Conservation (phyloP, 2,797 vertebrate species). For the Ctenosaura bakeri region DNA sequence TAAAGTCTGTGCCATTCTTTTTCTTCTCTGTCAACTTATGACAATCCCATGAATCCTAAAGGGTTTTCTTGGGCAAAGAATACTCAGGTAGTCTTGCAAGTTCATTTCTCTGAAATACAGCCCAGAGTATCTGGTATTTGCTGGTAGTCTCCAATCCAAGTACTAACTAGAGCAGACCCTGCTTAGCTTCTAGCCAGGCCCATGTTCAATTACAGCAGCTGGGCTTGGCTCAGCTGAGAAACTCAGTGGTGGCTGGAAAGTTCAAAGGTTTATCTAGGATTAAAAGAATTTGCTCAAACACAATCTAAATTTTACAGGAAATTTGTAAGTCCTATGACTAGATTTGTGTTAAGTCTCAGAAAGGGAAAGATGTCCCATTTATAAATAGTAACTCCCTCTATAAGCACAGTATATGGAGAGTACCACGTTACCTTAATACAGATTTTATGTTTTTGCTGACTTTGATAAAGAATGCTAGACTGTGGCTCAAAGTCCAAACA, state of each 20-base stretch:
- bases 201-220: not conserved
- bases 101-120: no score
- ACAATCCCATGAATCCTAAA: no score
- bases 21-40: not conserved
- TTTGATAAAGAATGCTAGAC: not conserved
- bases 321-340: not conserved
- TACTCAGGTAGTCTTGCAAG: no score
- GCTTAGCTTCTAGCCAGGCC: not conserved
- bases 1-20: not conserved
- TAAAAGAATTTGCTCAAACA: not conserved
- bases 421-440: not conserved
- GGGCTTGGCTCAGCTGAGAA: not conserved
- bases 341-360: not conserved
- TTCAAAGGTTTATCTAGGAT: not conserved
- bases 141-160: no score
- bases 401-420: not conserved
- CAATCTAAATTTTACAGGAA: not conserved
- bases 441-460: not conserved
- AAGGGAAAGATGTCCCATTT: not conserved
- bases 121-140: no score
- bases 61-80: no score
- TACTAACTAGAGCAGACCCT: no score
- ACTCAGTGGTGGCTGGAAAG: no score
- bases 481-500: not conserved
- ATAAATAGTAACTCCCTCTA: not conserved